Percentiles rank a stretch among this genome's conserved stretches.
phyloP scores from a whole-genome alignment of 2,888 invertebrate species.

The Opisthograptis luteolata region DNA sequence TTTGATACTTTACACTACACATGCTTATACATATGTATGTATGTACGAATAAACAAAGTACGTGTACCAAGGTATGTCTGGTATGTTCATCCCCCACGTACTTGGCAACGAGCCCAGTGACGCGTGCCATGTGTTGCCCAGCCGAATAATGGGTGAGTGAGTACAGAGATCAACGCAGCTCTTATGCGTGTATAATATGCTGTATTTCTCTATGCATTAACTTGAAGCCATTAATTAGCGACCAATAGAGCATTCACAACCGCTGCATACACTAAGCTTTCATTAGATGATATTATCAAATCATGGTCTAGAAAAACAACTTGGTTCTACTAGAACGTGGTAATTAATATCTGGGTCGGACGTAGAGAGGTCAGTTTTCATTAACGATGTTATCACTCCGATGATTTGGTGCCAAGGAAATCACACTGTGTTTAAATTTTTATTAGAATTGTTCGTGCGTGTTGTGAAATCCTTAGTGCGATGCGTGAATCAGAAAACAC shows the following conservation, averaged over 20 bases:
- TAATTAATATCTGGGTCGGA: constrained; percentile 71
- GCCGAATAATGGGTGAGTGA: constrained; percentile 58
- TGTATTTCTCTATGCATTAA: constrained; percentile 11
- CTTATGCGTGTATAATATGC: constrained; percentile 9
- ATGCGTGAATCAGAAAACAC: constrained; percentile 24
- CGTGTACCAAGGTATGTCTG: neutral
- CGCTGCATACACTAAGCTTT: constrained; percentile 13
- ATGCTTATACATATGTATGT: neutral
- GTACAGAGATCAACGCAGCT: neutral
- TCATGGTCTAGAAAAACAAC: constrained; percentile 33
- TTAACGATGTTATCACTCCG: constrained; percentile 69
- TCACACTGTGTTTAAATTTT: constrained; percentile 39
- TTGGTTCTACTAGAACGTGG: constrained; percentile 44
- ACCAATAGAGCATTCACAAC: constrained; percentile 15
- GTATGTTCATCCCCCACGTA: constrained; percentile 49
- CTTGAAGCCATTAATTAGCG: constrained; percentile 12
- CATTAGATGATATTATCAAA: constrained; percentile 24
- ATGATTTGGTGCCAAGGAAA: constrained; percentile 70
- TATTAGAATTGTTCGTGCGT: constrained; percentile 29
- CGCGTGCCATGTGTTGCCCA: constrained; percentile 54
- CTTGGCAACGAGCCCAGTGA: constrained; percentile 63
- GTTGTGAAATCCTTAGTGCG: constrained; percentile 29
- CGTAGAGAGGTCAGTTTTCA: constrained; percentile 76
- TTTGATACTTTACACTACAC: no score
- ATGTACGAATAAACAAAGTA: neutral